phyloP scores from a whole-genome alignment of 2,888 invertebrate species.

The Mylabris sibirica region DNA sequence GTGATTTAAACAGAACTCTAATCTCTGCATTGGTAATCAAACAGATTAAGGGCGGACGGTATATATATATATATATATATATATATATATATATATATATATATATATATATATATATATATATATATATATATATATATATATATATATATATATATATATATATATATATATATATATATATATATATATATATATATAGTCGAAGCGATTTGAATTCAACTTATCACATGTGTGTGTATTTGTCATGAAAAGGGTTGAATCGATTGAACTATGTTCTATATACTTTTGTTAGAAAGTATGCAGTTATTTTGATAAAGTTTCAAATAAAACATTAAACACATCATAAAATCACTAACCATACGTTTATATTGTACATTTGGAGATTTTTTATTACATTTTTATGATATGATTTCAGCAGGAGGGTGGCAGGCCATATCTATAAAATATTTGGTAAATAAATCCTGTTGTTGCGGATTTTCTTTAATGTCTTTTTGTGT shows the following conservation, averaged over 20 bases:
- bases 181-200: no score
- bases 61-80: no score
- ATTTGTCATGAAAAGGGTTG: neutral
- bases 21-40: conserved; percentile 33
- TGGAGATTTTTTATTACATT: neutral
- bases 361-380: neutral
- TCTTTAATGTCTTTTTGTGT: neutral
- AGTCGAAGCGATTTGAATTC: neutral
- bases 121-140: no score
- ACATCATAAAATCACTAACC: neutral
- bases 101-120: no score
- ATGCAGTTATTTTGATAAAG: neutral
- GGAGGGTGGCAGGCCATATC: neutral
- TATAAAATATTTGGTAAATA: neutral
- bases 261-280: neutral
- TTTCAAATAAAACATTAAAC: neutral
- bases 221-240: conserved; percentile 1
- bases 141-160: no score
- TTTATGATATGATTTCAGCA: neutral
- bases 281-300: neutral
- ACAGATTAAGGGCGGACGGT: conserved; percentile 22
- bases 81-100: no score
- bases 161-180: no score
- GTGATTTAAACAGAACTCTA: conserved; percentile 35
- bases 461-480: neutral